Evolutionary conservation across 1,140 invertebrate genomes (phyloP).

Genomic region (Charaxes varanes): DNA sequence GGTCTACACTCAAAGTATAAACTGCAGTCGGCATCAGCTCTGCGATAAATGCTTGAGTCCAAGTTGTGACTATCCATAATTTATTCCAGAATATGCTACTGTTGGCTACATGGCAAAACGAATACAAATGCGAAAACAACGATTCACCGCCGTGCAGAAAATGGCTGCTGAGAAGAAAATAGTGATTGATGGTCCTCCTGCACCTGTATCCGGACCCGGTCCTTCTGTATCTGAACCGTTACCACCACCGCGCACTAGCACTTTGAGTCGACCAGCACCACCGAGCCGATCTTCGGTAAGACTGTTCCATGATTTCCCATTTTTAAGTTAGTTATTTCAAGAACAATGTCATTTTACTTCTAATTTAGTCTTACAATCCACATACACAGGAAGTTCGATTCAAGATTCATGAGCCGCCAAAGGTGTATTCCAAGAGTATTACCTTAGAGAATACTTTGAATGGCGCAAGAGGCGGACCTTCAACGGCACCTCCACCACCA

Average conservation of each 20-base stretch:
- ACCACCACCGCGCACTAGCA: constrained; percentile 78
- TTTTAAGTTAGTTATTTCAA: too few species aligned
- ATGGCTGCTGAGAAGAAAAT: constrained; percentile 92
- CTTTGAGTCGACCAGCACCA: constrained; percentile 50
- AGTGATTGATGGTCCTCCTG: constrained; percentile 81
- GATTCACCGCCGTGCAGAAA: constrained; percentile 90
- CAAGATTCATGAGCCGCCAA: constrained; percentile 93
- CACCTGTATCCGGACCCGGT: constrained; percentile 77
- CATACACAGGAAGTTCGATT: constrained; percentile 89
- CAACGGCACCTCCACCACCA: background rate
- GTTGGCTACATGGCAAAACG: constrained; percentile 96
- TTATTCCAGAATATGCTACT: constrained; percentile 89
- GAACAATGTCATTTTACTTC: constrained; percentile 13
- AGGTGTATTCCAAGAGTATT: constrained; percentile 90
- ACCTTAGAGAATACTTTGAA: constrained; percentile 92
- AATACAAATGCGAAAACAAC: constrained; percentile 95
- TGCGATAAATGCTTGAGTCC: too few species aligned
- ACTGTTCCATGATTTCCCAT: too few species aligned
- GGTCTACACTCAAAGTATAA: too few species aligned
- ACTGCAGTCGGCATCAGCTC: too few species aligned
- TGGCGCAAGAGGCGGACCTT: constrained; percentile 75
- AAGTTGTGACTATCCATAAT: too few species aligned
- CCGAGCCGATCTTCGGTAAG: constrained; percentile 54
- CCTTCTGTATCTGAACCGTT: constrained; percentile 84
- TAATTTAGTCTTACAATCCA: constrained; percentile 38